Evolutionary conservation across 2,797 vertebrate species (phyloP), one percentile per base, ranked within the genome.

Genomic region (Microchirus variegatus): DNA sequence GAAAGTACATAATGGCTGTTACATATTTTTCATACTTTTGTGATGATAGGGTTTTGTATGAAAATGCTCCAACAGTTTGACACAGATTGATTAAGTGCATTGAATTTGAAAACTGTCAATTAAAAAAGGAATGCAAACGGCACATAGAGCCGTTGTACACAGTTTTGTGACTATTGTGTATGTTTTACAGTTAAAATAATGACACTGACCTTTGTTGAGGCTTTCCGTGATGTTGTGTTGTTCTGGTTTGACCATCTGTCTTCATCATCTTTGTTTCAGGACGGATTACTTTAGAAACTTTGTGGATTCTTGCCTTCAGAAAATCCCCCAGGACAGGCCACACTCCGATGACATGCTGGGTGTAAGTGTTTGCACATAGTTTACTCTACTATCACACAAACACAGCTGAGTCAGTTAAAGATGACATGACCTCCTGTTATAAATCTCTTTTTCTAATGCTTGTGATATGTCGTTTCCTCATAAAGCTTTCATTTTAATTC

Each of bases 201-300:
- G 31, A 0, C 31, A 31, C 31, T 31, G 31, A 5, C 31, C 31
- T 31, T 8, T 31, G 31, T 31, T 6, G 8, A 31, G 4, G 31
- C 31, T 31, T 31, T 31, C 31, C 7, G 4, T 31, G 31, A 6
- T 31, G 31, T 5, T 31, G 31, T 31, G 31, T 6, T 8, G 7
- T 53, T 37, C 19, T 41, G 58, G 47, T 64, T 53, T 74, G 40
- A 70, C 36, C 13, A n/a, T 40, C 46, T 56, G 15, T 58, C 46
- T 58, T 10, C n/a, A 0, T 70, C 67, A 56, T 75, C 81, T 87
- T 71, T 78, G 9, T 83, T 85, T 63, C 88, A 99, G 97, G 97
- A 95, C 96, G 88, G 97, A 99, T 92, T 98, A 97, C 92, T 99
- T 99, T 91, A 94, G 96, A 90, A 99, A 98, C 93, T 98, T 99